These are phyloP conservation scores for Augiades crinisus DNA, from an alignment of 2,888 invertebrate species.

Conservation along the genomic window DNA sequence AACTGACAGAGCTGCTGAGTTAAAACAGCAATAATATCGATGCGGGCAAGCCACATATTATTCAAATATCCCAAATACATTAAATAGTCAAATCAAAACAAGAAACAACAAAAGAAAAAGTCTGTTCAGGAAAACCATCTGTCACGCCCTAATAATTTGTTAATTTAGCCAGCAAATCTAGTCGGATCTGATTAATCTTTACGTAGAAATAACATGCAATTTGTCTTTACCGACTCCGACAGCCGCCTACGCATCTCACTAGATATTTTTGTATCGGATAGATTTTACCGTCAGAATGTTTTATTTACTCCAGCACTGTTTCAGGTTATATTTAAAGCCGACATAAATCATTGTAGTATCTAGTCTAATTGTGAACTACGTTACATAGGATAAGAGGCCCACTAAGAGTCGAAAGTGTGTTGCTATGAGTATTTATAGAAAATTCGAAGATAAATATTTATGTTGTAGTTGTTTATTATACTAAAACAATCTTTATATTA, in stretches of 20 bases:
- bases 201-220: conserved; percentile 16
- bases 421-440: background rate
- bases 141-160: conserved; percentile 1
- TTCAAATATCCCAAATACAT: too few species aligned
- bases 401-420: background rate
- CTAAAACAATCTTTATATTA: too few species aligned
- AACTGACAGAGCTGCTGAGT: too few species aligned
- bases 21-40: too few species aligned
- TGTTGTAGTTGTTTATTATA: too few species aligned
- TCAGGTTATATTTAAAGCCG: conserved; percentile 7
- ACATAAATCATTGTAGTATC: background rate
- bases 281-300: conserved; percentile 11
- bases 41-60: too few species aligned
- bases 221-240: conserved; percentile 7
- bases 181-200: conserved; percentile 8
- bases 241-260: conserved; percentile 14
- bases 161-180: background rate
- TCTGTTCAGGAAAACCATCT: background rate
- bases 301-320: conserved; percentile 3
- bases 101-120: background rate
- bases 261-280: conserved; percentile 19
- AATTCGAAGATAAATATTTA: background rate
- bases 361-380: background rate
- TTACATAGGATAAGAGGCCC: background rate
- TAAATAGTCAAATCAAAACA: too few species aligned